Conservation (phyloP, 2,888 invertebrate genomes). For the Agapostemon virescens region DNA sequence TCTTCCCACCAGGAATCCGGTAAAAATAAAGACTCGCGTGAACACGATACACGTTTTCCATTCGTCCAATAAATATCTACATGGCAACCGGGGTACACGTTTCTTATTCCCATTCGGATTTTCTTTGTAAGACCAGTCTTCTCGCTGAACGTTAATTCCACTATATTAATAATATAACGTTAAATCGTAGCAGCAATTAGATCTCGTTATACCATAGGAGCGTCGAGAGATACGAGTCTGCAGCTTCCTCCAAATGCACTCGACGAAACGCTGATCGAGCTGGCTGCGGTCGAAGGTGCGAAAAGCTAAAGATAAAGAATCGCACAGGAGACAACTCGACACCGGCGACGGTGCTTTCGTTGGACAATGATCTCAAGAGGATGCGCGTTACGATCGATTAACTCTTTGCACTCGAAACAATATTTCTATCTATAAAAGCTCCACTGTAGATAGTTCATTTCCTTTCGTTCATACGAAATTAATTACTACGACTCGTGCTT, state of each 20-base stretch:
- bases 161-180: conserved; percentile 23
- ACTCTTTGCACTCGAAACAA: no score
- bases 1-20: conserved; percentile 9
- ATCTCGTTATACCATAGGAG: conserved; percentile 5
- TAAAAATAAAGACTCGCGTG: conserved; percentile 29
- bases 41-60: background rate
- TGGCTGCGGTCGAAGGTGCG: background rate
- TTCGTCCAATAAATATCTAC: conserved; percentile 34
- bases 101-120: background rate
- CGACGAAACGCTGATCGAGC: background rate
- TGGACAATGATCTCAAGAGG: background rate
- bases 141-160: conserved; percentile 10
- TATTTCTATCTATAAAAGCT: no score
- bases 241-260: background rate
- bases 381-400: conserved; percentile 23
- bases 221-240: background rate
- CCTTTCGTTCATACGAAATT: no score
- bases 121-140: conserved; percentile 49
- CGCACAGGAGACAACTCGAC: background rate
- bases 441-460: no score
- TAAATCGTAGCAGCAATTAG: conserved; percentile 10
- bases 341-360: background rate
- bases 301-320: no score
- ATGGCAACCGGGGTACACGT: conserved; percentile 35
- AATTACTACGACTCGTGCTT: no score